A percentile compares a stretch with the other conserved stretches of the same genome.
These are phyloP conservation scores for Scaptomyza montana DNA, from an alignment of 1,140 invertebrate species.

Conservation along the genomic window DNA sequence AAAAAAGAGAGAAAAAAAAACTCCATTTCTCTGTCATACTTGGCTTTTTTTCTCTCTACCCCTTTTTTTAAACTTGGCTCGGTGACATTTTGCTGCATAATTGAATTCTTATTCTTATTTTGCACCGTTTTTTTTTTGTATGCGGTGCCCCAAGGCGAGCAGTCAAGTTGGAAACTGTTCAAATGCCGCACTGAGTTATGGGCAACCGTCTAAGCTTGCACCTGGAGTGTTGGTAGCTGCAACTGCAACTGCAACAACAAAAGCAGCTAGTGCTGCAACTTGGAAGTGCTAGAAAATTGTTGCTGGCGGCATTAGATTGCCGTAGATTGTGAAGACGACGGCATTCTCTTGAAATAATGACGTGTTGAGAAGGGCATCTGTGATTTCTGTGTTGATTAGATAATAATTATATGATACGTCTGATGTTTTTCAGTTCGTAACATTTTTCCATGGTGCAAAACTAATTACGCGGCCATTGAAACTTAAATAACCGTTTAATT, in stretches of 20 bases:
- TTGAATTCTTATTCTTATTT: slow-evolving; percentile 72
- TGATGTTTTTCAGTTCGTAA: too few species aligned
- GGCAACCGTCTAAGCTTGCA: slow-evolving; percentile 66
- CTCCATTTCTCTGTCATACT: slow-evolving; percentile 9
- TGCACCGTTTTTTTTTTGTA: slow-evolving; percentile 37
- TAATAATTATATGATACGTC: slow-evolving; percentile 69
- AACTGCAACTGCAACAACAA: neutral
- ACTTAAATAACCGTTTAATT: slow-evolving; percentile 63
- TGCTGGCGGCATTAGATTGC: slow-evolving; percentile 58
- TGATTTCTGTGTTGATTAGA: slow-evolving; percentile 69
- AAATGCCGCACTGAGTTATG: slow-evolving; percentile 66
- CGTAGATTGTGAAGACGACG: slow-evolving; percentile 40
- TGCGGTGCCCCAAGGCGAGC: slow-evolving; percentile 4
- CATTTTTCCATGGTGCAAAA: slow-evolving; percentile 19
- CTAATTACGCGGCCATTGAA: slow-evolving; percentile 15
- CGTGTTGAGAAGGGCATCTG: slow-evolving; percentile 69
- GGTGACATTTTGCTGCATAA: slow-evolving; percentile 79
- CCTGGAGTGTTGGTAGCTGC: slow-evolving; percentile 39
- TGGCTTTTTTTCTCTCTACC: slow-evolving; percentile 3
- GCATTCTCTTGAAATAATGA: slow-evolving; percentile 61
- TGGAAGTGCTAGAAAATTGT: neutral
- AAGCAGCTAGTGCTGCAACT: slow-evolving; percentile 6
- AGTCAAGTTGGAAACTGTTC: slow-evolving; percentile 2
- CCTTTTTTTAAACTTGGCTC: slow-evolving; percentile 10
- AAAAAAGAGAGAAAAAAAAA: too few species aligned